These are phyloP conservation scores for Lycaena phlaeas DNA, from an alignment of 2,888 invertebrate genomes.

Conservation along the genomic window DNA sequence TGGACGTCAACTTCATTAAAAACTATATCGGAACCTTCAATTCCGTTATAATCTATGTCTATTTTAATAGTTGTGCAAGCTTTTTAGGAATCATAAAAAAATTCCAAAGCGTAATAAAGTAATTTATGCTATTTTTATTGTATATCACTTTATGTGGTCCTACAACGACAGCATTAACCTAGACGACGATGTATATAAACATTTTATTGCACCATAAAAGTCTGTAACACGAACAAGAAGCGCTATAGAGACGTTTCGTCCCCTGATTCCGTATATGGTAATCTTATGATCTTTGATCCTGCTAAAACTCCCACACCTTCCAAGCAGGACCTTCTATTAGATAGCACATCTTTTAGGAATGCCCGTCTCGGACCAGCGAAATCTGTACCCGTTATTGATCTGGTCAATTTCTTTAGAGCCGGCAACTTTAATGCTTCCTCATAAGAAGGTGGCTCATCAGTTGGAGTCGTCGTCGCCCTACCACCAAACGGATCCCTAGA, in stretches of 20 bases:
- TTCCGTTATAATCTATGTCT: not conserved
- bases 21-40: slow-evolving; percentile 2
- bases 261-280: slow-evolving; percentile 50
- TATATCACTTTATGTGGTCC: slow-evolving; percentile 23
- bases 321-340: slow-evolving; percentile 62
- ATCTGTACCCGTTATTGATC: slow-evolving; percentile 74
- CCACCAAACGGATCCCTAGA: slow-evolving; percentile 76
- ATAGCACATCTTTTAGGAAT: slow-evolving; percentile 60
- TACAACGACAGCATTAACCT: slow-evolving; percentile 17
- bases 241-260: slow-evolving; percentile 65
- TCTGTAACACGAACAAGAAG: slow-evolving; percentile 34
- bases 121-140: slow-evolving; percentile 20
- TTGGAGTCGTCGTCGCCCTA: slow-evolving; percentile 67
- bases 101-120: slow-evolving; percentile 35
- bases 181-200: slow-evolving; percentile 17
- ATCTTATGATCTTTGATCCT: slow-evolving; percentile 54
- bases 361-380: slow-evolving; percentile 62
- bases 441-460: slow-evolving; percentile 75
- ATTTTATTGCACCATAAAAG: slow-evolving; percentile 57
- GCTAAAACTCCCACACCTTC: slow-evolving; percentile 62
- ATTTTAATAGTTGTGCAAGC: slow-evolving; percentile 1
- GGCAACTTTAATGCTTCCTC: slow-evolving; percentile 78
- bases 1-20: not conserved
- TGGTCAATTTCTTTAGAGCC: slow-evolving; percentile 67
- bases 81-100: slow-evolving; percentile 11